A percentile compares a stretch with the other conserved stretches of the same genome.
Evolutionary conservation across 2,888 invertebrate genomes (phyloP).

Genomic region (Dicroscelio sp.): DNA sequence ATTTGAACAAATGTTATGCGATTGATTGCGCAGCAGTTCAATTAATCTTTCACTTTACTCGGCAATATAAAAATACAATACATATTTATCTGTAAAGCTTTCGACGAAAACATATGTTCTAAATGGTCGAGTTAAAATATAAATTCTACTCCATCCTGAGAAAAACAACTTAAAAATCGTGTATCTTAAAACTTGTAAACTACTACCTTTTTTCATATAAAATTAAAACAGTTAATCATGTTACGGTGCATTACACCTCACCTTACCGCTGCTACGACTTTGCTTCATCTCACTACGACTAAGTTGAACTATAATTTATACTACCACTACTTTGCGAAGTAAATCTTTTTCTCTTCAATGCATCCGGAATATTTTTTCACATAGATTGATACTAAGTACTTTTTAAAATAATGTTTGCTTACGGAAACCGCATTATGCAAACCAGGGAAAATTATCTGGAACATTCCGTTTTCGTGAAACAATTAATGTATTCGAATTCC

Average conservation of each 20-base stretch:
- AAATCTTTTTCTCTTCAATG: conserved; percentile 78
- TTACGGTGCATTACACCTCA: conserved; percentile 78
- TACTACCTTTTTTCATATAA: conserved; percentile 74
- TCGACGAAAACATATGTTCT: conserved; percentile 50
- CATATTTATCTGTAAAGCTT: conserved; percentile 44
- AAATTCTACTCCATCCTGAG: conserved; percentile 47
- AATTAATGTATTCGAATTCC: conserved; percentile 26
- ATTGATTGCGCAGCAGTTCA: conserved; percentile 35
- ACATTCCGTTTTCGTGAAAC: background rate
- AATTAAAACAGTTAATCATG: conserved; percentile 80
- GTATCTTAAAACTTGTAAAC: conserved; percentile 76
- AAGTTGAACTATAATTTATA: conserved; percentile 78
- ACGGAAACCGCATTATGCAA: conserved; percentile 36
- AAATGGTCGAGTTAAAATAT: conserved; percentile 59
- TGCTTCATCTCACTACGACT: conserved; percentile 77
- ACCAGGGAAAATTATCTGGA: background rate
- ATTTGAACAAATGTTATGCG: conserved; percentile 16
- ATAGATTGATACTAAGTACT: conserved; percentile 65
- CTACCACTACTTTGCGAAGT: conserved; percentile 61
- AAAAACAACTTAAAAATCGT: conserved; percentile 63
- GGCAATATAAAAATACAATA: conserved; percentile 13
- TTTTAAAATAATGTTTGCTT: conserved; percentile 45
- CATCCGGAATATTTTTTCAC: conserved; percentile 63
- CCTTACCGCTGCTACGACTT: conserved; percentile 75
- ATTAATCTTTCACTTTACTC: conserved; percentile 46